Evolutionary conservation across 2,888 invertebrate genomes (phyloP), one percentile per base, ranked within the genome.

Genomic region (Acronicta aceris): DNA sequence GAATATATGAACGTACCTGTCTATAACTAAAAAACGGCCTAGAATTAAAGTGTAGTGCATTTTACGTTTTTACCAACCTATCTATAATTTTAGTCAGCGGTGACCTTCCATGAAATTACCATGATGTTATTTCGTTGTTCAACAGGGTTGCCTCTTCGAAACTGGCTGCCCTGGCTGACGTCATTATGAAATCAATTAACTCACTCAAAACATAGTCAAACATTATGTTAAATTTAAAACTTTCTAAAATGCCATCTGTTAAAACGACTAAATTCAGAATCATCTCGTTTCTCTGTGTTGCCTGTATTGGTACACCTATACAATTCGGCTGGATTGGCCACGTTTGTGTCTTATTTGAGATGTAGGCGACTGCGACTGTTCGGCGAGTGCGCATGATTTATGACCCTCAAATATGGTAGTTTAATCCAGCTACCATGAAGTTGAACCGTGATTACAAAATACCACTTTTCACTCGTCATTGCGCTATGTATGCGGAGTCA

Each of bases 261-360:
- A 42, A 55, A 40, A 42, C 63, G 55, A 49, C 63, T 48, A 65
- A 76, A 62, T 71, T 56, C 53, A 30, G 60, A 57, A 67, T 59
- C 43, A 53, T 40, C 52, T 64, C 40, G 48, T 40, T 33, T 13
- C 13, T 30, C 45, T 36, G 38, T 45, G 54, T 33, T 59, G 54
- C 25, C 38, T 15, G 16, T 42, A 13, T 51, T 52, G 56, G 52
- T 43, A 62, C 52, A 74, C 57, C 72, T 76, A 77, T 80, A 69
- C 71, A 70, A 79, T 78, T 82, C 66, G 48, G 65, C 76, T 64
- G 68, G 71, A 52, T 71, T 70, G 68, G 82, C 88, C 82, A 89
- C 88, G 81, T 77, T 55, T 82, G 74, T 82, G 72, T 68, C 82
- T 53, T 76, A 84, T 81, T 88, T 81, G 62, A 84, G 85, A 83